A percentile compares a stretch with the other conserved stretches of the same genome.
Conservation (phyloP, 2,888 invertebrate genomes). For the Euzetes globulus region DNA sequence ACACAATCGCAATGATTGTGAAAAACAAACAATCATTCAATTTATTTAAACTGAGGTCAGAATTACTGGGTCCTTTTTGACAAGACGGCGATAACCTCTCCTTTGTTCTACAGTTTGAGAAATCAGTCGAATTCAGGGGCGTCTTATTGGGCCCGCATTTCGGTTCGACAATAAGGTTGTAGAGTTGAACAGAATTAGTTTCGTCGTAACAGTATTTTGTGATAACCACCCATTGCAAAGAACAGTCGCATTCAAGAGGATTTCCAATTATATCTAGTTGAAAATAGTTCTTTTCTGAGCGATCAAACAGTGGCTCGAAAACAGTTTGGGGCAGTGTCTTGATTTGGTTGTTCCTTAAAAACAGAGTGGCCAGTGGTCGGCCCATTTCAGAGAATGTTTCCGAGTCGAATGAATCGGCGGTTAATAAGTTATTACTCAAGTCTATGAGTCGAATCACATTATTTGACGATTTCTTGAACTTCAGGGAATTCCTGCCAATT, state of each 20-base stretch:
- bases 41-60: not conserved
- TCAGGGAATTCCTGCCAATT: not conserved
- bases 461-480: not conserved
- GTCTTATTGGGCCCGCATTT: not conserved
- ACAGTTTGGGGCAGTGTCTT: not conserved
- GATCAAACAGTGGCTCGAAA: constrained; percentile 6
- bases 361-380: not conserved
- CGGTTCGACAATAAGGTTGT: not conserved
- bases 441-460: not conserved
- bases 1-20: not conserved
- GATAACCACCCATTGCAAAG: not conserved
- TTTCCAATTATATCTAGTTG: not conserved
- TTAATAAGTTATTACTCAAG: constrained; percentile 1
- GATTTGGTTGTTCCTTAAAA: not conserved
- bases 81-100: constrained; percentile 5
- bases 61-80: not conserved
- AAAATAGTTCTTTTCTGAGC: not conserved
- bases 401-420: not conserved
- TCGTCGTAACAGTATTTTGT: constrained; percentile 1
- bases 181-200: not conserved
- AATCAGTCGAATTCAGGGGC: not conserved
- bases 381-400: not conserved
- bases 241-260: constrained; percentile 12
- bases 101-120: not conserved
- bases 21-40: not conserved